A percentile compares a stretch with the other conserved stretches of the same genome.
These are phyloP conservation scores for Scomber japonicus DNA, from an alignment of 2,113 vertebrate genomes.

Conservation along the genomic window DNA sequence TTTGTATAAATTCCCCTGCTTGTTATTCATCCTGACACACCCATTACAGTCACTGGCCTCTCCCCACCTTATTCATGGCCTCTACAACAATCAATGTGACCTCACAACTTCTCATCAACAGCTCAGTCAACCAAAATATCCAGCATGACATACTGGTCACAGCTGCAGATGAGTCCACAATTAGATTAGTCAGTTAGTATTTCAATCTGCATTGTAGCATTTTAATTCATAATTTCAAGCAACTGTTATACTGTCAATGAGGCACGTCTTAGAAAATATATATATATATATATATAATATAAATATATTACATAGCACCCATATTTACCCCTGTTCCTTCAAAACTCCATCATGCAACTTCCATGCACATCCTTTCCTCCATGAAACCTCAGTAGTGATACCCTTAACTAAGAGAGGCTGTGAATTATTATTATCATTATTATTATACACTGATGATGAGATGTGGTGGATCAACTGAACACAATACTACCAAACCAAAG, in stretches of 20 bases:
- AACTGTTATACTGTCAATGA: too few relatives aligned
- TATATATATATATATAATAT: too few relatives aligned
- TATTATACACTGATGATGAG: not conserved
- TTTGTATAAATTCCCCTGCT: constrained; percentile 9
- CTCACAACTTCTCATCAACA: constrained; percentile 11
- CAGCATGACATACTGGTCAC: not conserved
- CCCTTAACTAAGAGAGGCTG: not conserved
- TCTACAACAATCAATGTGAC: constrained; percentile 19
- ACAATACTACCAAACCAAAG: not conserved
- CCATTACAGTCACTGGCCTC: constrained; percentile 13
- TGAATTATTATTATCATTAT: constrained; percentile 6
- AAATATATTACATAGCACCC: not conserved
- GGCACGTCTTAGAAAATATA: too few relatives aligned
- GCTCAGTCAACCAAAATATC: not conserved
- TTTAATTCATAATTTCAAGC: not conserved
- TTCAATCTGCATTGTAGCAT: constrained; percentile 18
- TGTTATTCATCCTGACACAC: constrained; percentile 33
- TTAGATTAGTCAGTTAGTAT: constrained; percentile 9
- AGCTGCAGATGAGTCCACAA: constrained; percentile 10
- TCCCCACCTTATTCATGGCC: constrained; percentile 14
- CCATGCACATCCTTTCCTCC: not conserved
- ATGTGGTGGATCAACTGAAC: not conserved
- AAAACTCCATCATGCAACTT: not conserved
- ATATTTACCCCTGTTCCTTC: not conserved
- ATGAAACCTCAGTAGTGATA: too few relatives aligned